Percentiles rank a stretch among this genome's conserved stretches.
Conservation (phyloP, 2,888 invertebrate species). For the Mactromeris polynyma region DNA sequence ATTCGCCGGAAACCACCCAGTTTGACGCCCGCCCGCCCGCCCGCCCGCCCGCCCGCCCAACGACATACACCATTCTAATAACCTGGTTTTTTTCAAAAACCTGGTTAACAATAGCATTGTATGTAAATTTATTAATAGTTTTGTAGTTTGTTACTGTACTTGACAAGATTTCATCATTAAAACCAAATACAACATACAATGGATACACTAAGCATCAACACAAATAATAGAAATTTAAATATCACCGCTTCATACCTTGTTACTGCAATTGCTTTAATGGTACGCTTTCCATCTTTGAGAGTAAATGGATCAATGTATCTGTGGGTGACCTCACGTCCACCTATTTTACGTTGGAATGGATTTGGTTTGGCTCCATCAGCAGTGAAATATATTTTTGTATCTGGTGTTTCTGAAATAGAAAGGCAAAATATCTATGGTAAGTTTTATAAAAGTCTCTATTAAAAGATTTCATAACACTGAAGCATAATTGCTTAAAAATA, state of each 20-base stretch:
- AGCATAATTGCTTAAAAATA: no score
- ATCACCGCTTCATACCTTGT: conserved; percentile 79
- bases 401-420: conserved; percentile 82
- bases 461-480: no score
- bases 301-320: conserved; percentile 87
- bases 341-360: conserved; percentile 85
- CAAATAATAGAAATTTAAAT: background rate
- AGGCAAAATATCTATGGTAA: no score
- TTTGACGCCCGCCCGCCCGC: no score
- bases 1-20: no score
- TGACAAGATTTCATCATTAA: background rate
- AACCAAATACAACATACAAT: background rate
- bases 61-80: no score
- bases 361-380: conserved; percentile 87
- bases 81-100: no score
- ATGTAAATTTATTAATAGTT: no score
- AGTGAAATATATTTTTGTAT: conserved; percentile 86
- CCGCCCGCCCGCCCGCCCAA: no score
- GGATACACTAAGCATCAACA: background rate
- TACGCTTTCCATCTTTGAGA: conserved; percentile 86
- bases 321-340: conserved; percentile 85
- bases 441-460: no score
- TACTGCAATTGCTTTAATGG: conserved; percentile 86
- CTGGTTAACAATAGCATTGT: no score
- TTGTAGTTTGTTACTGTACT: no score